phyloP scores from a whole-genome alignment of 1,140 invertebrate species.

The Cryptotermes secundus region DNA sequence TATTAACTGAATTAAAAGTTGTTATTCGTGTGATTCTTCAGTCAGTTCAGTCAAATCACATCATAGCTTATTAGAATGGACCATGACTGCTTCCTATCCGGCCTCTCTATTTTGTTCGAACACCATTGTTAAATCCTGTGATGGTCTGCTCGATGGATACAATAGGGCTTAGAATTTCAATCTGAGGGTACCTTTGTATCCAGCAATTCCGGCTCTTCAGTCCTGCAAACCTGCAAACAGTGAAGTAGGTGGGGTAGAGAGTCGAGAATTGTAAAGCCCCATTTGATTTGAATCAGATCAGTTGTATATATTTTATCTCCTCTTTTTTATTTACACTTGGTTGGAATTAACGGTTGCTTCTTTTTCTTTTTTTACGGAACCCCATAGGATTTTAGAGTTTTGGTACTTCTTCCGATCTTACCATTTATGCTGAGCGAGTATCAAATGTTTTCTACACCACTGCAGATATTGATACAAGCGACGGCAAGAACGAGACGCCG shows the following conservation, averaged over 20 bases:
- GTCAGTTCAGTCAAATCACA: too few relatives aligned
- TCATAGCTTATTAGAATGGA: too few relatives aligned
- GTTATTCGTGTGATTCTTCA: too few relatives aligned
- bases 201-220: neutral
- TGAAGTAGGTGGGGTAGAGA: neutral
- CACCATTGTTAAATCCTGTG: too few relatives aligned
- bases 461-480: neutral
- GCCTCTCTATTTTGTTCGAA: too few relatives aligned
- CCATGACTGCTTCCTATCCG: too few relatives aligned
- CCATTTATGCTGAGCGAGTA: neutral
- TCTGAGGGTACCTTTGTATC: neutral
- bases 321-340: conserved; percentile 16
- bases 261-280: neutral
- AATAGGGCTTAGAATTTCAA: neutral
- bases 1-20: too few relatives aligned
- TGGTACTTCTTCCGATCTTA: neutral
- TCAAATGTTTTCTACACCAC: neutral
- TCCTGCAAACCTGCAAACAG: neutral
- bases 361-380: neutral
- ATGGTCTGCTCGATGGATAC: neutral
- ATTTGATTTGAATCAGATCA: neutral
- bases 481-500: neutral
- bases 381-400: neutral
- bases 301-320: neutral
- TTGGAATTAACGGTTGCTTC: neutral